phyloP scores from a whole-genome alignment of 2,797 vertebrate species.

The Psittacula echo region DNA sequence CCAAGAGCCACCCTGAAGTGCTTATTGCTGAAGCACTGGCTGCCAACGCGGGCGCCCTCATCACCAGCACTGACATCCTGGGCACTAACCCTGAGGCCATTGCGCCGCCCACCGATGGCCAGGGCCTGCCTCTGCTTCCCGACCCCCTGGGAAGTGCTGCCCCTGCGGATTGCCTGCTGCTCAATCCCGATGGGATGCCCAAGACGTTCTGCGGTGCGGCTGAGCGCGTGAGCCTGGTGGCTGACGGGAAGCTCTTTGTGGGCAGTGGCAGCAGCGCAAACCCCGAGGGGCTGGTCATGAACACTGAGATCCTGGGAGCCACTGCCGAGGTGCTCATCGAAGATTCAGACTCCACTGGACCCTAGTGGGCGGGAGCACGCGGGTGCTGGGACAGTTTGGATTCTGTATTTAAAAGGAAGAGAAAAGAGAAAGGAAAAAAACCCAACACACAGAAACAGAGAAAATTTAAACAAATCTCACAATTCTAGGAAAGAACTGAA shows the following conservation, averaged over 20 bases:
- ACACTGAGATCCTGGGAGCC: slow-evolving; percentile 83
- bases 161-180: slow-evolving; percentile 78
- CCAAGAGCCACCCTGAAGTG: slow-evolving; percentile 91
- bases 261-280: slow-evolving; percentile 70
- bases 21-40: slow-evolving; percentile 96
- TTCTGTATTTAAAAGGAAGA: slow-evolving; percentile 78
- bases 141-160: slow-evolving; percentile 79
- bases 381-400: slow-evolving; percentile 71
- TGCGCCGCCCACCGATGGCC: slow-evolving; percentile 78
- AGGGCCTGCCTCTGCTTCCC: slow-evolving; percentile 84
- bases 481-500: slow-evolving; percentile 80
- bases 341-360: slow-evolving; percentile 83
- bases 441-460: slow-evolving; percentile 56
- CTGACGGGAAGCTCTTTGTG: slow-evolving; percentile 81
- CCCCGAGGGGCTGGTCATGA: slow-evolving; percentile 79
- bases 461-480: slow-evolving; percentile 76
- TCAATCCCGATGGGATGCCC: slow-evolving; percentile 77
- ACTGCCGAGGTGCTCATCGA: slow-evolving; percentile 85
- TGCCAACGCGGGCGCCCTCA: slow-evolving; percentile 91
- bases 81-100: slow-evolving; percentile 85
- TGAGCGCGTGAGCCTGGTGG: slow-evolving; percentile 78
- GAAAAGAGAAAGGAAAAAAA: neutral
- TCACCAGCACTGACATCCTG: slow-evolving; percentile 91
- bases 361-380: slow-evolving; percentile 73
- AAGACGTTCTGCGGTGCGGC: slow-evolving; percentile 78